Base-by-base conservation (phyloP, 37 sponge, comb jelly and placozoan species). In the Halichondria panicea region DNA sequence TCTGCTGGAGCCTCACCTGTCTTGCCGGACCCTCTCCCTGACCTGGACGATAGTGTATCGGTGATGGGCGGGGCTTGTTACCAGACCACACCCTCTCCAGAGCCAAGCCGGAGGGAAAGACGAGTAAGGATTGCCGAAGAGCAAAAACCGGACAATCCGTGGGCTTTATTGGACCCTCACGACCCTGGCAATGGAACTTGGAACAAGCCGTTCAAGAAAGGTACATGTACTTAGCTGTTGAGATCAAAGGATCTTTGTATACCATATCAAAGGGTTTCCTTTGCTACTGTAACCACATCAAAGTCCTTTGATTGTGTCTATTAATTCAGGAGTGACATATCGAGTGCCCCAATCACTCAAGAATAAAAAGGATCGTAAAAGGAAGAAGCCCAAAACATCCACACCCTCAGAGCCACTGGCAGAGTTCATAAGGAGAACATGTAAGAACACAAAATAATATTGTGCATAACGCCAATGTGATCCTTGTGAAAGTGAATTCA, bases 181-280 rank as follows among this genome's bases (percentile, higher is more conserved):
- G 80, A 84, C 37, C 71, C 78, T 1, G 32, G 41, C 9, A 42
- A 44, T 12, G 37, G 38, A 40, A 28, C 69, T 18, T 62, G 55
- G 24, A 46, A 80, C n/a, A 80, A 70, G 58, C 81, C 91, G 24
- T 76, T 84, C 61, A 79, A 61, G 64, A 84, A 84, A 79, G 84
- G 88, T 77, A 72, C 6, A 25, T 48, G 45, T 68, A 43, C 27
- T 21, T n/a, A 58, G 12, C 6, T 58, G 15, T 21, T 58, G n/a
- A n/a, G n/a, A n/a, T n/a, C n/a, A n/a, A n/a, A n/a, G n/a, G n/a
- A n/a, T n/a, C n/a, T n/a, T n/a, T n/a, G n/a, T n/a, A n/a, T n/a
- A n/a, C n/a, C n/a, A n/a, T n/a, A n/a, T n/a, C n/a, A n/a, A n/a
- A n/a, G n/a, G n/a, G n/a, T n/a, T n/a, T n/a, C n/a, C n/a, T n/a